Conservation (phyloP, 1,140 invertebrate species). For the Musca domestica region DNA sequence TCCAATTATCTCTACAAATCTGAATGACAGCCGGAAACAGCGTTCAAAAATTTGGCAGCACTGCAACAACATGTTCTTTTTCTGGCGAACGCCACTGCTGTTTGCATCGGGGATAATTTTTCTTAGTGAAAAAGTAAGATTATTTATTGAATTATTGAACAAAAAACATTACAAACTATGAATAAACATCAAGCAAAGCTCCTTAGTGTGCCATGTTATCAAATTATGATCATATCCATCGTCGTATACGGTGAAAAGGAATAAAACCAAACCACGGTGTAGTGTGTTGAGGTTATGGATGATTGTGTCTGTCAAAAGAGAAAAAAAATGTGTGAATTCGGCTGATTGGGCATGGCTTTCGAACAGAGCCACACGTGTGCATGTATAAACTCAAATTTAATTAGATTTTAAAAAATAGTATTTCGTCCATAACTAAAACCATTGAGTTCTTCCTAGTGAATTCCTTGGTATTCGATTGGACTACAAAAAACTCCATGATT, state of each 20-base stretch:
- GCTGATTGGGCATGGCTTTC: background rate
- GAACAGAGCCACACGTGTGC: background rate
- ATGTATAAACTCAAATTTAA: background rate
- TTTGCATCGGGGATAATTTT: constrained; percentile 50
- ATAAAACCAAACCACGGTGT: no score
- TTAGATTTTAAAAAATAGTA: background rate
- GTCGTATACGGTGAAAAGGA: no score
- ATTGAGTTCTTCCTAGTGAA: constrained; percentile 24
- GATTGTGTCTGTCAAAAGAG: background rate
- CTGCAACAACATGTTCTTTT: constrained; percentile 52
- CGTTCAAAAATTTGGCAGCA: constrained; percentile 29
- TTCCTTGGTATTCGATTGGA: constrained; percentile 40
- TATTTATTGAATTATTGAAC: constrained; percentile 29
- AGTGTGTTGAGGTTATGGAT: background rate
- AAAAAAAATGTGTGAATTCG: background rate
- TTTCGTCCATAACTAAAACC: constrained; percentile 35
- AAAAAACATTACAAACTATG: constrained; percentile 18
- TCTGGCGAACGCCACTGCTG: constrained; percentile 53
- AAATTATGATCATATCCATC: no score
- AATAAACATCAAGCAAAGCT: constrained; percentile 1
- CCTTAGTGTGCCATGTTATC: no score
- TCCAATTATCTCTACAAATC: no score
- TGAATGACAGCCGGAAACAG: constrained; percentile 22
- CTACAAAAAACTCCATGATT: constrained; percentile 32
- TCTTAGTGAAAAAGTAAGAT: constrained; percentile 51